Percentiles rank a stretch among this genome's conserved stretches.
Conservation (phyloP, 2,888 invertebrate genomes). For the Serripes groenlandicus region DNA sequence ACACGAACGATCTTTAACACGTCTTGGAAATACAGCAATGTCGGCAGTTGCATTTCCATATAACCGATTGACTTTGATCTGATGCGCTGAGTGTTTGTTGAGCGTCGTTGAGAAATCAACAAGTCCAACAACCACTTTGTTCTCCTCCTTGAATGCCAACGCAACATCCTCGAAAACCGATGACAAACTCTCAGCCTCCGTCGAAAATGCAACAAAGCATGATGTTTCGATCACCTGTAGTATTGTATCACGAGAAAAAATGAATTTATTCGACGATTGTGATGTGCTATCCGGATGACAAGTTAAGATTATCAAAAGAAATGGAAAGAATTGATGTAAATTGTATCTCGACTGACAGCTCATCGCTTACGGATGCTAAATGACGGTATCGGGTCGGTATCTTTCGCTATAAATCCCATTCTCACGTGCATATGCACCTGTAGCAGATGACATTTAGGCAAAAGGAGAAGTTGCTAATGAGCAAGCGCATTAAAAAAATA, state of each 20-base stretch:
- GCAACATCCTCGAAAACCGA: conserved; percentile 50
- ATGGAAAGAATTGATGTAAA: too few relatives aligned
- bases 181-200: neutral
- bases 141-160: conserved; percentile 62
- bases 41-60: conserved; percentile 2
- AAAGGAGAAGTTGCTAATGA: too few relatives aligned
- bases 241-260: conserved; percentile 38
- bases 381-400: too few relatives aligned
- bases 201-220: conserved; percentile 58
- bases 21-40: conserved; percentile 64
- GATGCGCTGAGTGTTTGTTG: conserved; percentile 61
- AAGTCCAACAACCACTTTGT: conserved; percentile 60
- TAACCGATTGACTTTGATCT: conserved; percentile 28
- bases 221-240: conserved; percentile 41
- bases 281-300: neutral
- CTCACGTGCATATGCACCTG: too few relatives aligned
- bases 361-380: too few relatives aligned
- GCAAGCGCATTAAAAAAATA: too few relatives aligned
- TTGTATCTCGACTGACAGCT: too few relatives aligned
- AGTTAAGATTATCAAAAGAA: neutral
- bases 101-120: conserved; percentile 46
- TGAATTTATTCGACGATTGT: neutral
- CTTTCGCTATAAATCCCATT: too few relatives aligned
- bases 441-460: too few relatives aligned
- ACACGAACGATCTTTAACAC: conserved; percentile 73